A percentile compares a stretch with the other conserved stretches of the same genome.
phyloP scores from a whole-genome alignment of 1,140 invertebrate genomes.

The Papilio machaon region DNA sequence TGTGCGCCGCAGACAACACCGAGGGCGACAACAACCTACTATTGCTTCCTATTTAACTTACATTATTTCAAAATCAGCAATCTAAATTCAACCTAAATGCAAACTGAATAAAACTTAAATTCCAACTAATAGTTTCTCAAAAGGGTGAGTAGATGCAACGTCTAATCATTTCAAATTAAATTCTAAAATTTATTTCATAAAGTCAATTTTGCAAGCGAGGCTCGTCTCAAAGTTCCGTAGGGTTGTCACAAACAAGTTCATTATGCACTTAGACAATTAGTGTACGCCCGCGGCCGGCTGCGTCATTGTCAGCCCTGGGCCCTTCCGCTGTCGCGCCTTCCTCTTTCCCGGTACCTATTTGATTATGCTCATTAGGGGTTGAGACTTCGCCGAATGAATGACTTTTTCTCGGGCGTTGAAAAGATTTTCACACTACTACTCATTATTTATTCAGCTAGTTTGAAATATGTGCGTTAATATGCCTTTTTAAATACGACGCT shows the following conservation, averaged over 20 bases:
- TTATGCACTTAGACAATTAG: conserved; percentile 81
- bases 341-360: conserved; percentile 56
- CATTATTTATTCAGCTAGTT: conserved; percentile 42
- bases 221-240: conserved; percentile 57
- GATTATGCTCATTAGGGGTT: conserved; percentile 67
- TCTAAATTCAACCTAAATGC: conserved; percentile 37
- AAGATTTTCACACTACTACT: conserved; percentile 43
- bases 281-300: conserved; percentile 69
- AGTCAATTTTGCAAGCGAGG: conserved; percentile 35
- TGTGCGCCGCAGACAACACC: conserved; percentile 63
- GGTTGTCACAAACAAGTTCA: conserved; percentile 77
- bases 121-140: background rate
- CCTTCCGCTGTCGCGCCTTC: conserved; percentile 70
- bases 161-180: conserved; percentile 42
- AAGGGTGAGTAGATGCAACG: conserved; percentile 20
- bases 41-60: conserved; percentile 62
- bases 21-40: conserved; percentile 69
- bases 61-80: conserved; percentile 43
- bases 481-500: background rate
- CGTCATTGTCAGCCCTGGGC: conserved; percentile 70
- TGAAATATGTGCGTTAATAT: conserved; percentile 39
- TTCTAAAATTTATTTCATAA: conserved; percentile 38
- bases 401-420: conserved; percentile 43
- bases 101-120: conserved; percentile 25
- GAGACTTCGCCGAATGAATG: conserved; percentile 45